Conservation (phyloP, 1,140 invertebrate genomes). For the Achatina immaculata region DNA sequence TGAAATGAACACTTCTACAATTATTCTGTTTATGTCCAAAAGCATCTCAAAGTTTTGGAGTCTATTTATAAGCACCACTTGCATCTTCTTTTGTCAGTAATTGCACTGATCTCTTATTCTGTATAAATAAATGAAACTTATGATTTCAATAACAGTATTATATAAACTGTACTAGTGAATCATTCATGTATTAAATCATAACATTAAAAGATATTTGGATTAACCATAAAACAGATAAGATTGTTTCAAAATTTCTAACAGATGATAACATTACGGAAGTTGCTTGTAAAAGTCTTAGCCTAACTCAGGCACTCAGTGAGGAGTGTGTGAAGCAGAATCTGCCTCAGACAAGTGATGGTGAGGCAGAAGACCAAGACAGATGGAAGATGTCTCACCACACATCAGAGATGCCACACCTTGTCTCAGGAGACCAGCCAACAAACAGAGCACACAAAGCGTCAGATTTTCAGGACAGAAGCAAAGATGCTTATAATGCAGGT, state of each 20-base stretch:
- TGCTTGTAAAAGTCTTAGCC: conserved; percentile 47
- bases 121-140: too few relatives aligned
- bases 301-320: conserved; percentile 47
- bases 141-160: too few relatives aligned
- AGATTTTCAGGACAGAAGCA: conserved; percentile 14
- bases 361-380: conserved; percentile 28
- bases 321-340: conserved; percentile 47
- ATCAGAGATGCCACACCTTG: not conserved
- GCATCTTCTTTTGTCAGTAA: too few relatives aligned
- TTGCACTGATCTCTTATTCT: too few relatives aligned
- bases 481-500: conserved; percentile 12
- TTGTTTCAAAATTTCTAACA: not conserved
- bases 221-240: too few relatives aligned
- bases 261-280: conserved; percentile 41
- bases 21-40: too few relatives aligned
- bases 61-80: too few relatives aligned
- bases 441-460: conserved; percentile 23
- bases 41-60: too few relatives aligned
- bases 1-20: too few relatives aligned
- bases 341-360: conserved; percentile 47
- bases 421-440: not conserved
- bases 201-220: too few relatives aligned
- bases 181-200: too few relatives aligned
- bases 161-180: too few relatives aligned
- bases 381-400: conserved; percentile 14